A percentile compares a stretch with the other conserved stretches of the same genome.
Conservation (phyloP, 2,888 invertebrate genomes). For the Tetrapedia diversipes region DNA sequence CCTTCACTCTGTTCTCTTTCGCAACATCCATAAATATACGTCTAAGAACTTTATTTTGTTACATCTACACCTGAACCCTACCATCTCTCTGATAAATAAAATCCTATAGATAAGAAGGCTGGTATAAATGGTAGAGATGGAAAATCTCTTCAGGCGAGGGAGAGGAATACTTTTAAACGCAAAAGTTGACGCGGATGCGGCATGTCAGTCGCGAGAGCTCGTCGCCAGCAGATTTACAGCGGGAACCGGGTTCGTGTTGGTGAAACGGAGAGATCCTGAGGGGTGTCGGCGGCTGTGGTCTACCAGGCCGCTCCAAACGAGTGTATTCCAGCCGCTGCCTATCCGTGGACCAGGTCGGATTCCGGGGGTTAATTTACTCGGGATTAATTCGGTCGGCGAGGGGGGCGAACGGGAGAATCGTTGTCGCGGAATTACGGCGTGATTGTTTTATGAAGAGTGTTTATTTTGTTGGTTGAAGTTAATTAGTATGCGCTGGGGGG, state of each 20-base stretch:
- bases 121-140: too few species aligned
- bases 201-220: slow-evolving; percentile 24
- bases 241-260: slow-evolving; percentile 14
- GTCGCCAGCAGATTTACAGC: slow-evolving; percentile 48
- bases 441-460: slow-evolving; percentile 7
- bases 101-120: too few species aligned
- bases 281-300: slow-evolving; percentile 21
- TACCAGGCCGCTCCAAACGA: slow-evolving; percentile 1
- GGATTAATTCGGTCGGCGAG: slow-evolving; percentile 9
- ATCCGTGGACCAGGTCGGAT: background rate
- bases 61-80: too few species aligned
- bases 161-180: slow-evolving; percentile 38
- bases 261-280: slow-evolving; percentile 25
- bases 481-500: background rate
- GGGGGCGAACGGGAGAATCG: background rate
- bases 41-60: too few species aligned
- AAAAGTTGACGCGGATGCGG: slow-evolving; percentile 16
- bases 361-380: slow-evolving; percentile 1
- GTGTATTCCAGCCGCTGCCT: background rate
- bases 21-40: too few species aligned
- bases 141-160: slow-evolving; percentile 50
- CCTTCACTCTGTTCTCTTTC: too few species aligned
- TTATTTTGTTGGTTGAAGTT: background rate
- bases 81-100: too few species aligned
- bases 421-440: background rate